phyloP scores from a whole-genome alignment of 2,797 vertebrate species.

The Esox masquinongy region DNA sequence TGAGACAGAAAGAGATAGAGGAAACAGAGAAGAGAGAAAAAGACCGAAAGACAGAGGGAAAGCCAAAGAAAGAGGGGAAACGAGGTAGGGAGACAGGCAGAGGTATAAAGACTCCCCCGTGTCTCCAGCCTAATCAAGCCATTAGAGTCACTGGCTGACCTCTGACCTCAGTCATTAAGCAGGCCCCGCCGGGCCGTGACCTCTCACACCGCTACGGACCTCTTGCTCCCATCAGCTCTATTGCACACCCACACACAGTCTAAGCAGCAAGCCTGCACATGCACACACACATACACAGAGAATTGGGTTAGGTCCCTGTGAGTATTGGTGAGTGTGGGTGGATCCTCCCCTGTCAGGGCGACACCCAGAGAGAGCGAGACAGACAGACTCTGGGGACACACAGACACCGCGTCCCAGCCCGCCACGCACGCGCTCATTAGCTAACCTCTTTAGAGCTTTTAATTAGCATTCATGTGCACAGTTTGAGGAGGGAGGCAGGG shows the following conservation, averaged over 20 bases:
- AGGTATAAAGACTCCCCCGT: slow-evolving; percentile 35
- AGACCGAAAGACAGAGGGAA: neutral
- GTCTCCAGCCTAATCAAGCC: slow-evolving; percentile 39
- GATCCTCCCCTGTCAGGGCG: neutral
- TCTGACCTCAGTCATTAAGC: slow-evolving; percentile 62
- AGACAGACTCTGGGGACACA: neutral
- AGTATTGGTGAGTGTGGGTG: neutral
- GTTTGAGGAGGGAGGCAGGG: slow-evolving; percentile 1
- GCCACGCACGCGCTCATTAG: slow-evolving; percentile 44
- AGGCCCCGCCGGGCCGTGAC: slow-evolving; percentile 52
- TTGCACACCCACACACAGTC: slow-evolving; percentile 4
- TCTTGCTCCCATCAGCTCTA: neutral
- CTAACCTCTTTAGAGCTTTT: slow-evolving; percentile 56
- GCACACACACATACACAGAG: slow-evolving; percentile 12
- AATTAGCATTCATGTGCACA: slow-evolving; percentile 53
- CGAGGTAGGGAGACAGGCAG: slow-evolving; percentile 39
- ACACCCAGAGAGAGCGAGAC: neutral
- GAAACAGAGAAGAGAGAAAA: neutral
- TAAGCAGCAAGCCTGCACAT: slow-evolving; percentile 5
- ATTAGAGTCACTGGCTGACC: slow-evolving; percentile 52
- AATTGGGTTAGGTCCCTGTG: neutral
- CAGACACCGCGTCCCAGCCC: slow-evolving; percentile 1
- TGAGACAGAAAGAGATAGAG: slow-evolving; percentile 19
- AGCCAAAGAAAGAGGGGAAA: slow-evolving; percentile 15
- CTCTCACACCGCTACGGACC: slow-evolving; percentile 14